Percentiles rank a stretch among this genome's conserved stretches.
These are phyloP conservation scores for Zaprionus taronus DNA, from an alignment of 1,140 invertebrate species.

Conservation along the genomic window DNA sequence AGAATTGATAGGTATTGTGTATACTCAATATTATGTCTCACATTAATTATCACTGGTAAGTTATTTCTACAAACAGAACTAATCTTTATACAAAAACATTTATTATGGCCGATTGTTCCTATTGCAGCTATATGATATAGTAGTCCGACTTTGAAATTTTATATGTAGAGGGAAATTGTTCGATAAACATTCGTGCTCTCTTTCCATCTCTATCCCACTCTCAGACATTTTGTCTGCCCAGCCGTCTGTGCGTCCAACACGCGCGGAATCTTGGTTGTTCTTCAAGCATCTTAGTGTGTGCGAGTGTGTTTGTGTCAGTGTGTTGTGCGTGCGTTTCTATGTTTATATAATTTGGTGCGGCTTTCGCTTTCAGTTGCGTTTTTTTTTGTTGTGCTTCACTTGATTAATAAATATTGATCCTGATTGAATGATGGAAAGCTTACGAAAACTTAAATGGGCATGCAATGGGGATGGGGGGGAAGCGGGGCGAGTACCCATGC, in stretches of 20 bases:
- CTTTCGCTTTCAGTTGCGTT: slow-evolving; percentile 30
- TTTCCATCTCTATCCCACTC: no score
- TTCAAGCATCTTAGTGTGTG: slow-evolving; percentile 8
- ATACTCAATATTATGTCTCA: no score
- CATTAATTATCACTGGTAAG: no score
- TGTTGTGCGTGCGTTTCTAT: slow-evolving; percentile 35
- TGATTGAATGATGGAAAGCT: slow-evolving; percentile 81
- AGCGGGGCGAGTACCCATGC: background rate
- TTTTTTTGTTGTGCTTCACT: slow-evolving; percentile 39
- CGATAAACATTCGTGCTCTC: no score
- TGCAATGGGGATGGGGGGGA: background rate
- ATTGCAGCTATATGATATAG: no score
- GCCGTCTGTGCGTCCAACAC: slow-evolving; percentile 60
- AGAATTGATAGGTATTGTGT: no score
- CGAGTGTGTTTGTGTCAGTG: slow-evolving; percentile 1
- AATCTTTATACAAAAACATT: no score
- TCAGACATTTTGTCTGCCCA: slow-evolving; percentile 28
- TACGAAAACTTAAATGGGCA: slow-evolving; percentile 60
- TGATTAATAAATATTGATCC: slow-evolving; percentile 82
- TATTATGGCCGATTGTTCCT: no score
- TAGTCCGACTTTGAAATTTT: no score
- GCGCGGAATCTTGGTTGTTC: slow-evolving; percentile 66
- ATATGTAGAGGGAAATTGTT: no score
- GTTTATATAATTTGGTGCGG: slow-evolving; percentile 40
- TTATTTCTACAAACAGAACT: no score